Percentiles rank a stretch among this genome's conserved stretches.
phyloP scores from a whole-genome alignment of 2,888 invertebrate species.

The Gonocerus acuteangulatus region DNA sequence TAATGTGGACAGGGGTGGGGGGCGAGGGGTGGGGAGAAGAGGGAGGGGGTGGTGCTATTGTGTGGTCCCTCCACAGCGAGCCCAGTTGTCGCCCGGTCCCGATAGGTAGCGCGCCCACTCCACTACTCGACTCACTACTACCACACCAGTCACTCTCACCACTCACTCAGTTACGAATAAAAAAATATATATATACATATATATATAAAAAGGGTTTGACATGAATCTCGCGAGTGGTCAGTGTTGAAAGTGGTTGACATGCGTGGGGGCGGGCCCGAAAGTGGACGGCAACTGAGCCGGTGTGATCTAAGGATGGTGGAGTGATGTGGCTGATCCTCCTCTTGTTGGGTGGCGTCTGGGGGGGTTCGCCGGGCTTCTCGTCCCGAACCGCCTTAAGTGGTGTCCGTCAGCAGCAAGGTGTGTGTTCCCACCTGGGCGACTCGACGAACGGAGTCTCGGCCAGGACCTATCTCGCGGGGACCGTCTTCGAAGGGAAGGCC shows the following conservation, averaged over 20 bases:
- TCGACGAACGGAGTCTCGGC: constrained; percentile 51
- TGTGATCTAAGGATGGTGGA: constrained; percentile 22
- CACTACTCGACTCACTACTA: constrained; percentile 2
- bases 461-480: constrained; percentile 56
- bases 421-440: constrained; percentile 39
- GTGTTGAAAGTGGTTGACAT: constrained; percentile 6
- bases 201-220: neutral
- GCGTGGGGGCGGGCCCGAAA: constrained; percentile 19
- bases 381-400: constrained; percentile 21
- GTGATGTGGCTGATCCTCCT: constrained; percentile 22
- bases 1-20: constrained; percentile 37
- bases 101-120: constrained; percentile 28
- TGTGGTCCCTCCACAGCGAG: constrained; percentile 27
- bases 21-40: constrained; percentile 6
- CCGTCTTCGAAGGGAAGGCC: constrained; percentile 59
- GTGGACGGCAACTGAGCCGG: constrained; percentile 25
- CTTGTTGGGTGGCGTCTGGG: constrained; percentile 17
- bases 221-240: neutral
- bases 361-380: constrained; percentile 28
- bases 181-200: no score
- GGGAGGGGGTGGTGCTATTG: constrained; percentile 22
- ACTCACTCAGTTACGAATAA: neutral
- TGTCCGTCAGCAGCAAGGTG: constrained; percentile 25
- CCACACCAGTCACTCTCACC: neutral
- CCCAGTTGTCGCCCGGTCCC: constrained; percentile 29